Percentiles rank a stretch among this genome's conserved stretches.
Evolutionary conservation across 2,888 invertebrate species (phyloP).

Genomic region (Dynastes hyllus): DNA sequence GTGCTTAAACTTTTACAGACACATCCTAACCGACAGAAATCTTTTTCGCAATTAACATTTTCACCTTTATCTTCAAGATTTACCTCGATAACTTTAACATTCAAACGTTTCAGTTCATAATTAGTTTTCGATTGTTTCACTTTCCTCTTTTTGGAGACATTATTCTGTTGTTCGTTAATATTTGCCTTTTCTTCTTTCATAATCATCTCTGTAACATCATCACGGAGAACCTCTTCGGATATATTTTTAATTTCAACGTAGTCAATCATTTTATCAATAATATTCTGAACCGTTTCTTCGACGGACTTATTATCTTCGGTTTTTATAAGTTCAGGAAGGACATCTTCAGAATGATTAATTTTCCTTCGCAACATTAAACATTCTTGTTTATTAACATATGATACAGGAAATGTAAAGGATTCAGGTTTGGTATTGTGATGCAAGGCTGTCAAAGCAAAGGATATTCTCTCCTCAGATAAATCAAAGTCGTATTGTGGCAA

Average conservation of each 20-base stretch:
- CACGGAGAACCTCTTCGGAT: slow-evolving; percentile 56
- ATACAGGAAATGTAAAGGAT: slow-evolving; percentile 70
- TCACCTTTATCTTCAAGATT: slow-evolving; percentile 64
- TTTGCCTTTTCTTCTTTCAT: slow-evolving; percentile 35
- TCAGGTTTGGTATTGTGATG: slow-evolving; percentile 64
- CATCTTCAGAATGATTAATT: slow-evolving; percentile 26
- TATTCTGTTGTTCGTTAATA: slow-evolving; percentile 32
- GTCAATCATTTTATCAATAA: slow-evolving; percentile 57
- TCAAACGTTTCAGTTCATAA: slow-evolving; percentile 76
- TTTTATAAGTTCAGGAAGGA: background rate
- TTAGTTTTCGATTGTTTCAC: slow-evolving; percentile 58
- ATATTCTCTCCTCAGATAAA: slow-evolving; percentile 73
- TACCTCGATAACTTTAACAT: slow-evolving; percentile 78
- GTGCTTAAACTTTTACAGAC: slow-evolving; percentile 77
- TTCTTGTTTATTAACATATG: slow-evolving; percentile 75
- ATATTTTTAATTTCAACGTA: slow-evolving; percentile 67
- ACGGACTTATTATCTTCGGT: slow-evolving; percentile 30
- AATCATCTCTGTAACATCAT: slow-evolving; percentile 61
- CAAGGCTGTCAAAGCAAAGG: slow-evolving; percentile 75
- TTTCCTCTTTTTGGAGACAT: slow-evolving; percentile 35
- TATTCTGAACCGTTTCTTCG: slow-evolving; percentile 68
- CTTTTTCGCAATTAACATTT: slow-evolving; percentile 71
- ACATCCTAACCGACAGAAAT: slow-evolving; percentile 78
- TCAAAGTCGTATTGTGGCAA: slow-evolving; percentile 67
- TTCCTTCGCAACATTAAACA: slow-evolving; percentile 72